Evolutionary conservation across 2,797 vertebrate species (phyloP).

Genomic region (Poeciliopsis turneri): DNA sequence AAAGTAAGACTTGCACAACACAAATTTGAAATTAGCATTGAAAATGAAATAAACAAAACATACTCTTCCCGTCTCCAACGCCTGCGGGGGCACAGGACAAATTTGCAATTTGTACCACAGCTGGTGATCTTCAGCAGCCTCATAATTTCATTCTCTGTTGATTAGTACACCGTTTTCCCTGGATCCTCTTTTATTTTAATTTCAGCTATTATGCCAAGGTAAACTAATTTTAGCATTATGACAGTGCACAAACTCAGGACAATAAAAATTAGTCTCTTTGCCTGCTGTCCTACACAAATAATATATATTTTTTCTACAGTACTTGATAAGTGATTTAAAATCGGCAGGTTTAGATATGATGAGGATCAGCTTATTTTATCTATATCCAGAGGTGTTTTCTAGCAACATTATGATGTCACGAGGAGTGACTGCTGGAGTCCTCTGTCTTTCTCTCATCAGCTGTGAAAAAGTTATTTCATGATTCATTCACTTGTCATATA

Average conservation of each 20-base stretch:
- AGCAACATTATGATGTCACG: background rate
- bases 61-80: background rate
- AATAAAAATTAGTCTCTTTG: background rate
- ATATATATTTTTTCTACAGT: background rate
- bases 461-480: slow-evolving; percentile 6
- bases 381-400: background rate
- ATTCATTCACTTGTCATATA: slow-evolving; percentile 30
- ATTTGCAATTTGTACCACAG: slow-evolving; percentile 21
- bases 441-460: background rate
- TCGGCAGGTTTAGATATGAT: background rate
- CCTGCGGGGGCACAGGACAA: slow-evolving; percentile 6
- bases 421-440: background rate
- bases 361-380: background rate
- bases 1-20: background rate
- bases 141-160: slow-evolving; percentile 1
- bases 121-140: slow-evolving; percentile 13
- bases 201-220: slow-evolving; percentile 7
- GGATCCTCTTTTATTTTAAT: background rate
- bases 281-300: background rate
- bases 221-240: slow-evolving; percentile 12
- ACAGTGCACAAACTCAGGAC: background rate
- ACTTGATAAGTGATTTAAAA: background rate
- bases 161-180: slow-evolving; percentile 17
- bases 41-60: slow-evolving; percentile 11
- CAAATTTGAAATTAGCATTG: slow-evolving; percentile 1